Conservation (phyloP, 2,113 vertebrate genomes). For the Cavia porcellus region DNA sequence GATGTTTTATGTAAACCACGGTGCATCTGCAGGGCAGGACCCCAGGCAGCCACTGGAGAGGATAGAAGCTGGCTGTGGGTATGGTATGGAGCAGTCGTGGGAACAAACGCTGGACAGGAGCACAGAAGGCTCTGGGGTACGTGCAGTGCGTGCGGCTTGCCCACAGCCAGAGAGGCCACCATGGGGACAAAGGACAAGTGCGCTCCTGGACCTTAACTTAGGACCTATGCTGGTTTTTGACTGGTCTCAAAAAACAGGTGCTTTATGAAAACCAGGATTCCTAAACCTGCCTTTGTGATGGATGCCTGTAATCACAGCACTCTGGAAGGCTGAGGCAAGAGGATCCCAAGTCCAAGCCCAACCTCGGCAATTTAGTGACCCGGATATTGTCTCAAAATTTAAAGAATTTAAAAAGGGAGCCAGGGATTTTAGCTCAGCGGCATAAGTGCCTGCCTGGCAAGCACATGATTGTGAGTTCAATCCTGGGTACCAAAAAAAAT, state of each 20-base stretch:
- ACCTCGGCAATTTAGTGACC: background rate
- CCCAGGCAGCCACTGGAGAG: rapidly evolving
- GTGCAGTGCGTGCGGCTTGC: background rate
- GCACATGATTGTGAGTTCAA: no score
- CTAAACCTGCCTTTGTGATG: background rate
- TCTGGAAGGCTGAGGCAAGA: background rate
- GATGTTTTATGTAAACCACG: rapidly evolving
- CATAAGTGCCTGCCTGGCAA: no score
- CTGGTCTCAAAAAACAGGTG: background rate
- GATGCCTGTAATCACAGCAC: background rate
- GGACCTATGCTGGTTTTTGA: background rate
- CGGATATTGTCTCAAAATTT: background rate
- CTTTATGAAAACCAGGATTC: background rate
- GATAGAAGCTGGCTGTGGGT: background rate
- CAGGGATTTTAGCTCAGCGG: no score
- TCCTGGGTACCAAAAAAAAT: no score
- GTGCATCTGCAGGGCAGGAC: background rate
- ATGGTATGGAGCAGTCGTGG: rapidly evolving
- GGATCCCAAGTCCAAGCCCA: background rate
- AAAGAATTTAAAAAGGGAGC: background rate
- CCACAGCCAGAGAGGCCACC: background rate
- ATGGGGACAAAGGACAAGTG: background rate
- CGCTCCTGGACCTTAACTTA: background rate
- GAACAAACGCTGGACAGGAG: rapidly evolving
- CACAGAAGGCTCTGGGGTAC: background rate